These are phyloP conservation scores for Sphecodes monilicornis DNA, from an alignment of 2,888 invertebrate genomes.

Conservation along the genomic window DNA sequence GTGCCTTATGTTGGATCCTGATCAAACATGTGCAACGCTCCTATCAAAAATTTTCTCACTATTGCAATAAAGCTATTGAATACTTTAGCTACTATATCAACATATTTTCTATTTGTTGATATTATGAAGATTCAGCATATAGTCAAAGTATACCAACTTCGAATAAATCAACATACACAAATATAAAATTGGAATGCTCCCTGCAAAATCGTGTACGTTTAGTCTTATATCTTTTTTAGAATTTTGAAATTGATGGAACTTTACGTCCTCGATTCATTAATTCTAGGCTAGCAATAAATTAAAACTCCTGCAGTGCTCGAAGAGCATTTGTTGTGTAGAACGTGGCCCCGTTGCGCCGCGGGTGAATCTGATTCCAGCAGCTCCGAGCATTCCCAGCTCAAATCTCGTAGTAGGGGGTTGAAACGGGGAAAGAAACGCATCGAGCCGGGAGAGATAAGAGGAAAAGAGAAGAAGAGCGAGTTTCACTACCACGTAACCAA, in stretches of 20 bases:
- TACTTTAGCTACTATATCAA: too few species aligned
- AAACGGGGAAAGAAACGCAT: conserved; percentile 19
- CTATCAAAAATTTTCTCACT: neutral
- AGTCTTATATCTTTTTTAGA: neutral
- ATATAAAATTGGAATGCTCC: neutral
- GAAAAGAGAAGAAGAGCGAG: conserved; percentile 35
- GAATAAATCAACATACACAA: neutral
- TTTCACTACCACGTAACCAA: conserved; percentile 70
- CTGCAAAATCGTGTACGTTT: neutral
- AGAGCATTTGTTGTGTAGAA: conserved; percentile 20
- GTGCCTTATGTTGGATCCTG: neutral
- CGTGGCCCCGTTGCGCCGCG: neutral
- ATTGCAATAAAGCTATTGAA: neutral
- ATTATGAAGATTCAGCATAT: neutral
- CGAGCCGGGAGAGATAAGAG: neutral
- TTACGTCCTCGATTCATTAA: neutral
- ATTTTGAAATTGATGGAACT: neutral
- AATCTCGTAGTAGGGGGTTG: conserved; percentile 5
- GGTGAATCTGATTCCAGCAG: conserved; percentile 37
- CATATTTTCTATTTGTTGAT: neutral
- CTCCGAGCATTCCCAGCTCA: conserved; percentile 10
- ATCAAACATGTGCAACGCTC: neutral
- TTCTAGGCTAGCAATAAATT: neutral
- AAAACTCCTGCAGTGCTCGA: neutral
- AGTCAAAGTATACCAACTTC: neutral